Evolutionary conservation across 1,140 invertebrate species (phyloP).

Genomic region (Macrobrachium nipponense): DNA sequence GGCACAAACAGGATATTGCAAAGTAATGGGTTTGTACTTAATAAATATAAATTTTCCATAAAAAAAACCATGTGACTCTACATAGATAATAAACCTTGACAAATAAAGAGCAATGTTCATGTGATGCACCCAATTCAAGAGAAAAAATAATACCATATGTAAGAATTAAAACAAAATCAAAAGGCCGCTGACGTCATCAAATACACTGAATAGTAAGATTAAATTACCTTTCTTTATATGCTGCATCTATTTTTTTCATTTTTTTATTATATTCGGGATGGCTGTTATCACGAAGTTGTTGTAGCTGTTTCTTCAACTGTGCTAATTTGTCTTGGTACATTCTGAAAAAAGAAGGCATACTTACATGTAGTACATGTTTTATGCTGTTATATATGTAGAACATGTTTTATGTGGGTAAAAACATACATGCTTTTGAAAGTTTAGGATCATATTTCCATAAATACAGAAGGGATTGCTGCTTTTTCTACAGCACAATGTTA

Average conservation of each 20-base stretch:
- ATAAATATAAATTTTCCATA: too few species aligned
- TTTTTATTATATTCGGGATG: conserved; percentile 88
- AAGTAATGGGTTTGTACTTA: too few species aligned
- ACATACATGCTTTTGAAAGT: not conserved
- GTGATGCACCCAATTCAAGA: too few species aligned
- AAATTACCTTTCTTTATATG: conserved; percentile 79
- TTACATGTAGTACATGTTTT: not conserved
- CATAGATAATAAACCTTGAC: too few species aligned
- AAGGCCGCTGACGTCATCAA: too few species aligned
- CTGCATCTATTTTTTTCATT: conserved; percentile 84
- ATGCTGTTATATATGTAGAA: not conserved
- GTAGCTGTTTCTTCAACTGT: conserved; percentile 88
- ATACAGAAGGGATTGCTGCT: not conserved
- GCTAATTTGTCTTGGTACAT: conserved; percentile 95
- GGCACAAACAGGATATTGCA: too few species aligned
- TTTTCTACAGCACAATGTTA: not conserved
- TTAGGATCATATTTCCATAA: not conserved
- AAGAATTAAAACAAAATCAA: too few species aligned
- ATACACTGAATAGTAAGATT: not conserved
- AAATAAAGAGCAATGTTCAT: too few species aligned
- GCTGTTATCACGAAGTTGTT: conserved; percentile 86
- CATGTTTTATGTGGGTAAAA: not conserved
- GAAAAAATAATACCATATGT: too few species aligned
- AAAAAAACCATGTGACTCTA: too few species aligned
- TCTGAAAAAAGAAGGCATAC: conserved; percentile 71